A percentile compares a stretch with the other conserved stretches of the same genome.
These are phyloP conservation scores for Nesoenas mayeri DNA, from an alignment of 2,113 vertebrate species.

Conservation along the genomic window DNA sequence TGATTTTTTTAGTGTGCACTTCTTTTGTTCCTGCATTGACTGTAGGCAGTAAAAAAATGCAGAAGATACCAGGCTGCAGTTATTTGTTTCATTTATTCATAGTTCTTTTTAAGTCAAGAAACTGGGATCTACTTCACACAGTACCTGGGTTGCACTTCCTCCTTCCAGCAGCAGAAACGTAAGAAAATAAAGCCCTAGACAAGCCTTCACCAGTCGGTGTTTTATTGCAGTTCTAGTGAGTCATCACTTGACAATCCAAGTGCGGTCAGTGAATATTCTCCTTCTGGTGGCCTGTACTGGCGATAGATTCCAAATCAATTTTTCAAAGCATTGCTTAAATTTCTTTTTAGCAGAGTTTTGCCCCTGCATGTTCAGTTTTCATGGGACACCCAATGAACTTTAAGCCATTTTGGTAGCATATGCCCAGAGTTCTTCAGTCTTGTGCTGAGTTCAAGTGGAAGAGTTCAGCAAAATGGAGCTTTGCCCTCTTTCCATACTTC, in stretches of 20 bases:
- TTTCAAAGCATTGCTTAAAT: constrained; percentile 19
- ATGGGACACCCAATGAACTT: neutral
- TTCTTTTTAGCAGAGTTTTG: neutral
- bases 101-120: neutral
- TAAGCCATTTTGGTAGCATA: neutral
- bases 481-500: neutral
- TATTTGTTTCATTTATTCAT: neutral
- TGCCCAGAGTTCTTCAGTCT: neutral
- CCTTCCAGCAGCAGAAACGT: neutral
- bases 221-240: neutral
- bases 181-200: neutral
- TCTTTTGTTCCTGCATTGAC: neutral
- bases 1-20: neutral
- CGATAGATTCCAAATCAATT: neutral
- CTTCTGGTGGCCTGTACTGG: neutral
- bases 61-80: neutral
- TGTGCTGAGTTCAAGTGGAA: neutral
- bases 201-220: neutral
- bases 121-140: neutral
- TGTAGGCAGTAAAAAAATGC: neutral
- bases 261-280: neutral
- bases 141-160: neutral
- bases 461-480: neutral
- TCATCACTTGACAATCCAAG: neutral
- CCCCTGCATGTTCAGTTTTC: neutral